phyloP scores from a whole-genome alignment of 2,888 invertebrate species.

The Chymomyza fuscimana region DNA sequence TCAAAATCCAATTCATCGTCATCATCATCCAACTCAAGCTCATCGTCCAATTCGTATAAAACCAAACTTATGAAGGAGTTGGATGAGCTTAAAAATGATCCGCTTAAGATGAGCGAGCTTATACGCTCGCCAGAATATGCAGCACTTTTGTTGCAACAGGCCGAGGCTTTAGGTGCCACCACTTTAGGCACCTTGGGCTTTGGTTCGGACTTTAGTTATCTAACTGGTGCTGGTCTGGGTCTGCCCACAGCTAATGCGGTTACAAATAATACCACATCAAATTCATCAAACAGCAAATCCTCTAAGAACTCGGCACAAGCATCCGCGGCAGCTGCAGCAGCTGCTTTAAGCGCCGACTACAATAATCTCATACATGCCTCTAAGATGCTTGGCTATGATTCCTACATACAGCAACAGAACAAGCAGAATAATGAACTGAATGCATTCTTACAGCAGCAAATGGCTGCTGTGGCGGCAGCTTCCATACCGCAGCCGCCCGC shows the following conservation, averaged over 20 bases:
- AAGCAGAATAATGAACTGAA: conserved; percentile 76
- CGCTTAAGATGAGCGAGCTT: conserved; percentile 79
- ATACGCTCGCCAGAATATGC: conserved; percentile 80
- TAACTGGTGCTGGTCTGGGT: conserved; percentile 68
- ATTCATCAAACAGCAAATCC: conserved; percentile 55
- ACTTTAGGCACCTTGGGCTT: conserved; percentile 78
- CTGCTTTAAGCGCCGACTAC: conserved; percentile 75
- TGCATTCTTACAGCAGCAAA: conserved; percentile 78
- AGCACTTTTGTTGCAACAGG: conserved; percentile 78
- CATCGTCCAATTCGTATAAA: conserved; percentile 78
- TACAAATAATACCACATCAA: conserved; percentile 20
- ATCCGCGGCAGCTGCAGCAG: conserved; percentile 71
- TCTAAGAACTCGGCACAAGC: conserved; percentile 49
- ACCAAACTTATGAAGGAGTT: conserved; percentile 79
- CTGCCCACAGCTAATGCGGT: conserved; percentile 27
- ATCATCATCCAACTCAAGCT: conserved; percentile 72
- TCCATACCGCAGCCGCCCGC: conserved; percentile 60
- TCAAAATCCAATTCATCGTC: conserved; percentile 74
- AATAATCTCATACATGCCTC: conserved; percentile 78
- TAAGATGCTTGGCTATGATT: conserved; percentile 78
- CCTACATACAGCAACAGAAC: conserved; percentile 77
- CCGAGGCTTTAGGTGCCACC: conserved; percentile 78
- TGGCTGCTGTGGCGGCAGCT: conserved; percentile 75
- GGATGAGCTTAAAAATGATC: conserved; percentile 79
- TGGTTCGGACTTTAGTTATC: conserved; percentile 77